phyloP scores from a whole-genome alignment of 2,888 invertebrate genomes.

The Patella pellucida region DNA sequence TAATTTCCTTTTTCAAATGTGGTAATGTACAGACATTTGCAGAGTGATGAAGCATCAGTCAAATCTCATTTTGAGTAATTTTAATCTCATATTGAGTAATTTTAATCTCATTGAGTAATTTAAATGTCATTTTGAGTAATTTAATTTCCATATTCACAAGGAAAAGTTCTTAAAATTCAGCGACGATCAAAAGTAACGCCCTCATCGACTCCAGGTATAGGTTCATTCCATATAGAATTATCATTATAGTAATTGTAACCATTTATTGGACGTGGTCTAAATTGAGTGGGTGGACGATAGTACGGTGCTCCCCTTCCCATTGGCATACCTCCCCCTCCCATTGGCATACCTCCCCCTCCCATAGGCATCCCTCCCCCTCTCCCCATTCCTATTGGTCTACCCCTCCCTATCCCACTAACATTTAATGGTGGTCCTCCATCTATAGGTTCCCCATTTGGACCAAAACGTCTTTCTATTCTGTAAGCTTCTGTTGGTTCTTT shows the following conservation, averaged over 20 bases:
- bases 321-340: neutral
- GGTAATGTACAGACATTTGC: too few species aligned
- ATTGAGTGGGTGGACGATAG: neutral
- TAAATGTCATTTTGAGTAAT: too few species aligned
- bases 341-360: neutral
- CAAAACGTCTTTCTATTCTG: slow-evolving; percentile 1
- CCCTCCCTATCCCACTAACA: neutral
- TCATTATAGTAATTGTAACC: neutral
- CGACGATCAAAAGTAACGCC: neutral
- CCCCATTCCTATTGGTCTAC: neutral
- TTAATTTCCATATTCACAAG: too few species aligned
- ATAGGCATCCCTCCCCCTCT: neutral
- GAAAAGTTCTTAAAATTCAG: neutral
- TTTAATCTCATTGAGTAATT: too few species aligned
- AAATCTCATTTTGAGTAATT: too few species aligned
- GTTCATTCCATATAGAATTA: slow-evolving; percentile 1
- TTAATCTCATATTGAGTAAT: too few species aligned
- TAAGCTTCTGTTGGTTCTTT: neutral
- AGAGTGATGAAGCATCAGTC: too few species aligned
- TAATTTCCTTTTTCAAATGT: too few species aligned
- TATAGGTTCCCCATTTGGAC: neutral
- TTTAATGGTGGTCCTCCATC: neutral
- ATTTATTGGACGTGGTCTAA: neutral
- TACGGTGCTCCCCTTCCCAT: neutral
- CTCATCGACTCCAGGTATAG: neutral